phyloP scores from a whole-genome alignment of 2,797 vertebrate genomes.

The Macroramphosus scolopax region DNA sequence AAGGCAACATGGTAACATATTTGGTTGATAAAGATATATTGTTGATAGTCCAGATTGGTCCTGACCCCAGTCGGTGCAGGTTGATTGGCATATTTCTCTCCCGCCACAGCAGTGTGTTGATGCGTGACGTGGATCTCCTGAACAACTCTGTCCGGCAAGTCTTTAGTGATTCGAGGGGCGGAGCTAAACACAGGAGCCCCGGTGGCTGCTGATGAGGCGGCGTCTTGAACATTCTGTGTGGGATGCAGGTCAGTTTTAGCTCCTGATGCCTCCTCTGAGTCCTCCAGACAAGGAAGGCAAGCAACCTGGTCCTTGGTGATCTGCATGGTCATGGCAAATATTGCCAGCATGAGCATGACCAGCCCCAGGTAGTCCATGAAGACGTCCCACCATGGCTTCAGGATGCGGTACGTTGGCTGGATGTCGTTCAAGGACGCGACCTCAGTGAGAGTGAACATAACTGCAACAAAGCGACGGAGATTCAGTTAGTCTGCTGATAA shows the following conservation, averaged over 20 bases:
- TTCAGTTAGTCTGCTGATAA: slow-evolving; percentile 18
- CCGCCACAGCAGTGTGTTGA: slow-evolving; percentile 30
- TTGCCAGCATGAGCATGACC: slow-evolving; percentile 98
- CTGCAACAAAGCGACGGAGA: slow-evolving; percentile 77
- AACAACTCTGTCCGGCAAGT: slow-evolving; percentile 50
- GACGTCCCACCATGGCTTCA: slow-evolving; percentile 99
- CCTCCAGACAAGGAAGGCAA: slow-evolving; percentile 89
- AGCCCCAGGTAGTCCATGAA: slow-evolving; percentile 99
- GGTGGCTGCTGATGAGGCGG: slow-evolving; percentile 46
- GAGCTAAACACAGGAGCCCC: slow-evolving; percentile 18
- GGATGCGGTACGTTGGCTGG: slow-evolving; percentile 97
- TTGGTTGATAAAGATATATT: slow-evolving; percentile 99
- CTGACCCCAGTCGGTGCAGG: slow-evolving; percentile 82
- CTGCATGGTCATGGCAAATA: slow-evolving; percentile 99
- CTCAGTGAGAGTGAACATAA: slow-evolving; percentile 99
- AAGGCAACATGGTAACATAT: slow-evolving; percentile 97
- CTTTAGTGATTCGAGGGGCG: slow-evolving; percentile 44
- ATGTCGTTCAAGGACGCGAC: slow-evolving; percentile 98
- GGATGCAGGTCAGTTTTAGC: slow-evolving; percentile 23
- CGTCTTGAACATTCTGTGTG: slow-evolving; percentile 58
- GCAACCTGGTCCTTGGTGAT: slow-evolving; percentile 99
- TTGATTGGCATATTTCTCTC: slow-evolving; percentile 50
- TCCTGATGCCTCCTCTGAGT: slow-evolving; percentile 49
- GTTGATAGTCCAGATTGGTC: slow-evolving; percentile 96
- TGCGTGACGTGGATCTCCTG: slow-evolving; percentile 45